Evolutionary conservation across 2,113 vertebrate species (phyloP).

Genomic region (Apodemus speciosus): DNA sequence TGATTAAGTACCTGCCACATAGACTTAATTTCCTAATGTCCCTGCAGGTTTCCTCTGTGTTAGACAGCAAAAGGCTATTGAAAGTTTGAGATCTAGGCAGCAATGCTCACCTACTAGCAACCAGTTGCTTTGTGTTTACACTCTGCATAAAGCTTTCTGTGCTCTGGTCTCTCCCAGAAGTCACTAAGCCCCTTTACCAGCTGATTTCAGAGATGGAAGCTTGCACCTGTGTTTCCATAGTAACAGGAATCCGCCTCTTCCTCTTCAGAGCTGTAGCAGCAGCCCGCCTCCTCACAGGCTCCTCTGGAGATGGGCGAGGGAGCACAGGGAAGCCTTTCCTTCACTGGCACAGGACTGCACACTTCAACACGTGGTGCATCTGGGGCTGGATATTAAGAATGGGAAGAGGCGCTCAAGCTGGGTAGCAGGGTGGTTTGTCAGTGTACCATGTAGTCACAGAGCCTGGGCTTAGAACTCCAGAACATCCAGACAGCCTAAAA

Average conservation of each 20-base stretch:
- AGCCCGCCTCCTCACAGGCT: slow-evolving; percentile 73
- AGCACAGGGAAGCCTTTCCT: slow-evolving; percentile 67
- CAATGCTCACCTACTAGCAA: background rate
- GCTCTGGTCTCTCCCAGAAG: background rate
- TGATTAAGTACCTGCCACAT: background rate
- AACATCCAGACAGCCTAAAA: no score
- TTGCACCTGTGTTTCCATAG: slow-evolving; percentile 81
- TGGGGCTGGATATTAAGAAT: slow-evolving; percentile 39
- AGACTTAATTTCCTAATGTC: background rate
- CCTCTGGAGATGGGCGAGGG: background rate
- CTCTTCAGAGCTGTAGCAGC: slow-evolving; percentile 71
- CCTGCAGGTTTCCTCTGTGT: background rate
- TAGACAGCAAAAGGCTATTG: background rate
- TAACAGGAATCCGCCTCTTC: slow-evolving; percentile 72
- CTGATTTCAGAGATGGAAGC: background rate
- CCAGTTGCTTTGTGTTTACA: background rate
- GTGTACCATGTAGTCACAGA: background rate
- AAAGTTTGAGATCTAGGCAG: background rate
- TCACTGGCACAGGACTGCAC: slow-evolving; percentile 59
- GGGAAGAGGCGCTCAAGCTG: background rate
- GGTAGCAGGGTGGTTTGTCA: background rate
- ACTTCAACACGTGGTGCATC: slow-evolving; percentile 51
- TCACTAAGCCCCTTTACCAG: background rate
- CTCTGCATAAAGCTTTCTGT: no score
- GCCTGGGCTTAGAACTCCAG: background rate